Percentiles rank a stretch among this genome's conserved stretches.
These are phyloP conservation scores for Chlorops oryzae DNA, from an alignment of 1,140 invertebrate genomes.

Conservation along the genomic window DNA sequence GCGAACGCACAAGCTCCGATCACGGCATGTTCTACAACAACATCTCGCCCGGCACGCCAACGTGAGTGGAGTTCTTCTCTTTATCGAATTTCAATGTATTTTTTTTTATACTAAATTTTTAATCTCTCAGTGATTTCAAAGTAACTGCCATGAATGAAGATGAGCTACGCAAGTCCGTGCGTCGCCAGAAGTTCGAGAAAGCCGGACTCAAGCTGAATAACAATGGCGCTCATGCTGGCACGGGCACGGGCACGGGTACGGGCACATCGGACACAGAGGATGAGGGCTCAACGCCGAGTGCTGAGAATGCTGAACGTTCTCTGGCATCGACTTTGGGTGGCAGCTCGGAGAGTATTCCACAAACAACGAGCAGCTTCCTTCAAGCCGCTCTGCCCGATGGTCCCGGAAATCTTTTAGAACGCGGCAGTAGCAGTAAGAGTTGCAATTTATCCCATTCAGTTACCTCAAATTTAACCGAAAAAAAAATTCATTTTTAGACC, in stretches of 20 bases:
- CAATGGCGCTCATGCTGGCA: slow-evolving; percentile 44
- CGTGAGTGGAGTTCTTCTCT: slow-evolving; percentile 25
- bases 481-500: slow-evolving; percentile 21
- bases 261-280: slow-evolving; percentile 75
- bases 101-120: no score
- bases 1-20: slow-evolving; percentile 69
- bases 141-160: slow-evolving; percentile 83
- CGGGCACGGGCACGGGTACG: slow-evolving; percentile 61
- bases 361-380: slow-evolving; percentile 35
- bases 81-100: neutral
- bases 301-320: slow-evolving; percentile 62
- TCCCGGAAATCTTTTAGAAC: slow-evolving; percentile 36
- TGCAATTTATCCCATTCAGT: neutral
- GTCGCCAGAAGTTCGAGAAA: slow-evolving; percentile 60
- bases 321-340: slow-evolving; percentile 45
- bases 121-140: slow-evolving; percentile 64
- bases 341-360: slow-evolving; percentile 42
- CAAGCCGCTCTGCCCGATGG: slow-evolving; percentile 44
- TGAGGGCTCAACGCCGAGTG: slow-evolving; percentile 69
- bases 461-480: neutral
- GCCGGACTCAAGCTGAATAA: slow-evolving; percentile 48
- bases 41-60: slow-evolving; percentile 40
- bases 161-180: slow-evolving; percentile 70
- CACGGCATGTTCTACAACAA: slow-evolving; percentile 50
- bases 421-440: slow-evolving; percentile 48